Conservation (phyloP, 2,888 invertebrate species). For the Sinohyriopsis cumingii region DNA sequence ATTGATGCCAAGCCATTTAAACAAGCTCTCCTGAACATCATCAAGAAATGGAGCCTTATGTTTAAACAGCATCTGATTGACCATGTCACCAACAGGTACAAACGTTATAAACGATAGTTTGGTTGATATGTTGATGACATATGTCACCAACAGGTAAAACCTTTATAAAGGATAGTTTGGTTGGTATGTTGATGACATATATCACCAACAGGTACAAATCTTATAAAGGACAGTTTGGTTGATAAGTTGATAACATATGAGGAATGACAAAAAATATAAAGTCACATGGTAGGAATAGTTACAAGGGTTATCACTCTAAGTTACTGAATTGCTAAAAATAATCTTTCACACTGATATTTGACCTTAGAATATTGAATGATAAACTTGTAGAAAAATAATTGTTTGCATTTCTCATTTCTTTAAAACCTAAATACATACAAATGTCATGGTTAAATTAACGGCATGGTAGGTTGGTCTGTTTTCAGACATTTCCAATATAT, state of each 20-base stretch:
- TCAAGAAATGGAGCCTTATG: slow-evolving; percentile 97
- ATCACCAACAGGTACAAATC: slow-evolving; percentile 79
- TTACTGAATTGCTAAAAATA: no score
- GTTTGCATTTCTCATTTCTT: no score
- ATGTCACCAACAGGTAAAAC: slow-evolving; percentile 82
- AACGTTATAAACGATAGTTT: slow-evolving; percentile 94
- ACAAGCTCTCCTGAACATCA: slow-evolving; percentile 89
- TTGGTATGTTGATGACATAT: slow-evolving; percentile 57
- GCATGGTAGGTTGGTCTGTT: no score
- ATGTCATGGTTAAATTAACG: no score
- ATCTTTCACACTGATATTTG: no score
- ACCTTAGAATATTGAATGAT: no score
- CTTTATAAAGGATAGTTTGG: background rate
- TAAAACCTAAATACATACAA: no score
- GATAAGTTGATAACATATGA: background rate
- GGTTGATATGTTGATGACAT: slow-evolving; percentile 96
- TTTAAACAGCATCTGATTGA: slow-evolving; percentile 95
- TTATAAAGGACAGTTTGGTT: background rate
- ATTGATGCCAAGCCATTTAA: slow-evolving; percentile 93
- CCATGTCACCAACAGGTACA: slow-evolving; percentile 90
- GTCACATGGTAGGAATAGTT: no score
- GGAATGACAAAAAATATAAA: slow-evolving; percentile 81
- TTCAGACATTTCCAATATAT: no score
- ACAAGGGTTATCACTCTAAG: no score
- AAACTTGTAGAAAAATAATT: no score